phyloP scores from a whole-genome alignment of 2,888 invertebrate species.

The Conistra vaccinii region DNA sequence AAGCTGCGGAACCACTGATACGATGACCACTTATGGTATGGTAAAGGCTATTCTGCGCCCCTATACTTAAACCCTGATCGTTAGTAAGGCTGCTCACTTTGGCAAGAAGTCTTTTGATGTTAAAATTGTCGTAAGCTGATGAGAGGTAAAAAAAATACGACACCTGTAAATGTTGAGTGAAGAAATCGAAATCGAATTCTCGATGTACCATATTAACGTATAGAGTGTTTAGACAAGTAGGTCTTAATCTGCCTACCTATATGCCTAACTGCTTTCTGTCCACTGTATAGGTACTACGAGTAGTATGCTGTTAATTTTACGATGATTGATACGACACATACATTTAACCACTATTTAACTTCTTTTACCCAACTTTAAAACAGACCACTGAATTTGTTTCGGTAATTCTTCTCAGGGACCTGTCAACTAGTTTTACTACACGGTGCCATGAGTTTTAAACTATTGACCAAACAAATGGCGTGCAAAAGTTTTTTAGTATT shows the following conservation, averaged over 20 bases:
- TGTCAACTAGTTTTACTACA: not conserved
- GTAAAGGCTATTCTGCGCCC: too few relatives aligned
- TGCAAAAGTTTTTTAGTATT: not conserved
- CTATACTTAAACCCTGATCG: not conserved
- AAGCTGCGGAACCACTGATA: too few relatives aligned
- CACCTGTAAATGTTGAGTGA: not conserved
- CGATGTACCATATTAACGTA: not conserved
- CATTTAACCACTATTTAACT: not conserved
- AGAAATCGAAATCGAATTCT: not conserved
- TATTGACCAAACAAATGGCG: accelerated
- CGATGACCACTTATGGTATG: too few relatives aligned
- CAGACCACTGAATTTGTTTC: too few relatives aligned
- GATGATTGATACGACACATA: not conserved
- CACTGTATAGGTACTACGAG: too few relatives aligned
- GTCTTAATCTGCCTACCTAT: not conserved
- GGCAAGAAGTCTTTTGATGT: not conserved
- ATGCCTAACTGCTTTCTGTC: not conserved
- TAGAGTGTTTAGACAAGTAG: not conserved
- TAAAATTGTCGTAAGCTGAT: not conserved
- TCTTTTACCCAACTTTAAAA: not conserved
- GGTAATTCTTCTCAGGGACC: not conserved
- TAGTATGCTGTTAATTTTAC: not conserved
- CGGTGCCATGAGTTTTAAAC: not conserved
- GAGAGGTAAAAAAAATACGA: not conserved
- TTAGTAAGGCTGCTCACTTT: not conserved